Evolutionary conservation across 1,140 invertebrate species (phyloP).

Genomic region (Sitobion miscanthi): DNA sequence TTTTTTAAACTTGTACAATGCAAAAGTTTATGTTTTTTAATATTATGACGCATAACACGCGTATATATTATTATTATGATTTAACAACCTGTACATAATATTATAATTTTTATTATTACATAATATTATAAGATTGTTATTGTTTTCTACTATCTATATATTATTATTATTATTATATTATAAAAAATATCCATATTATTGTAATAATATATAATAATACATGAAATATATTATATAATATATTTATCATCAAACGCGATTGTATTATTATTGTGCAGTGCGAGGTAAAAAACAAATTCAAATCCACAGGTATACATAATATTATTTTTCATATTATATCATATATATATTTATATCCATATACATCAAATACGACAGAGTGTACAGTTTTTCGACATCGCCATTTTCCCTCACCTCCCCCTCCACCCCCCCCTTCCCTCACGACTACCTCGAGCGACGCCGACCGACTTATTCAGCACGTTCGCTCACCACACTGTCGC

Average conservation of each 20-base stretch:
- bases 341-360: neutral
- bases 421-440: no score
- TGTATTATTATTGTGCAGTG: neutral
- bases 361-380: neutral
- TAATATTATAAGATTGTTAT: neutral
- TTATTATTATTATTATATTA: neutral
- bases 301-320: neutral
- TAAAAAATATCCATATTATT: slow-evolving; percentile 6
- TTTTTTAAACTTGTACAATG: neutral
- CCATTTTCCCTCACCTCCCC: neutral
- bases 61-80: neutral
- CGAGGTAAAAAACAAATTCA: neutral
- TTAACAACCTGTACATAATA: neutral
- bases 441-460: no score
- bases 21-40: neutral
- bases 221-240: neutral
- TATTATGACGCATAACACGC: neutral
- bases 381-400: slow-evolving; percentile 6
- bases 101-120: neutral
- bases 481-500: neutral
- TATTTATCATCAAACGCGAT: neutral
- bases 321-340: neutral
- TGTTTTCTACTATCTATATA: slow-evolving; percentile 4
- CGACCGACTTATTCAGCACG: neutral
- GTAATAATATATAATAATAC: neutral